Evolutionary conservation across 1,140 invertebrate species (phyloP).

Genomic region (Stegodyphus dumicola): DNA sequence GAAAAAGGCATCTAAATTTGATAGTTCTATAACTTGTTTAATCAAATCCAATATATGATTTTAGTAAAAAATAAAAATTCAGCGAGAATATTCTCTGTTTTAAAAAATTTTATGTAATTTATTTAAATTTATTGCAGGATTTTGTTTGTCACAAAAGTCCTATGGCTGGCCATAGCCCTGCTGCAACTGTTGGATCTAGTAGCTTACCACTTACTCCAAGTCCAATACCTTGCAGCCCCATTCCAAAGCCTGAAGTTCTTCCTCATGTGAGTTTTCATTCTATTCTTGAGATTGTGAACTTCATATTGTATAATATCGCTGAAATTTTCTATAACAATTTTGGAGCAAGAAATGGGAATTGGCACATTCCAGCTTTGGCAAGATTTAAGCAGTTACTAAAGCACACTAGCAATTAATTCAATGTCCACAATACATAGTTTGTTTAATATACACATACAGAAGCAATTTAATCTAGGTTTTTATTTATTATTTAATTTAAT

Average conservation of each 20-base stretch:
- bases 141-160: slow-evolving; percentile 42
- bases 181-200: slow-evolving; percentile 51
- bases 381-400: background rate
- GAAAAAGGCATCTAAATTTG: too few relatives aligned
- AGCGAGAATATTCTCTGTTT: background rate
- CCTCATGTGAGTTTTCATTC: slow-evolving; percentile 35
- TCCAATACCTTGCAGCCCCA: slow-evolving; percentile 48
- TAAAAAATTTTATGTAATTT: background rate
- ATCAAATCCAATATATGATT: background rate
- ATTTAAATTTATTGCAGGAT: slow-evolving; percentile 16
- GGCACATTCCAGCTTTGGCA: background rate
- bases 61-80: background rate
- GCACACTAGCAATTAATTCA: background rate
- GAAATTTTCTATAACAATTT: background rate
- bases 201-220: slow-evolving; percentile 57
- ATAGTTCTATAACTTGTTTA: too few relatives aligned
- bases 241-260: slow-evolving; percentile 31
- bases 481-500: too few relatives aligned
- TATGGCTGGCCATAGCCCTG: slow-evolving; percentile 46
- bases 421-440: background rate
- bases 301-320: background rate
- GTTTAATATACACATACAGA: background rate
- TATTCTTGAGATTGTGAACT: background rate
- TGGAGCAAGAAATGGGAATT: background rate
- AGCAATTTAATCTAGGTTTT: background rate